Base-by-base conservation (phyloP, 2,797 vertebrate genomes). In the Atherinosoma microstoma region DNA sequence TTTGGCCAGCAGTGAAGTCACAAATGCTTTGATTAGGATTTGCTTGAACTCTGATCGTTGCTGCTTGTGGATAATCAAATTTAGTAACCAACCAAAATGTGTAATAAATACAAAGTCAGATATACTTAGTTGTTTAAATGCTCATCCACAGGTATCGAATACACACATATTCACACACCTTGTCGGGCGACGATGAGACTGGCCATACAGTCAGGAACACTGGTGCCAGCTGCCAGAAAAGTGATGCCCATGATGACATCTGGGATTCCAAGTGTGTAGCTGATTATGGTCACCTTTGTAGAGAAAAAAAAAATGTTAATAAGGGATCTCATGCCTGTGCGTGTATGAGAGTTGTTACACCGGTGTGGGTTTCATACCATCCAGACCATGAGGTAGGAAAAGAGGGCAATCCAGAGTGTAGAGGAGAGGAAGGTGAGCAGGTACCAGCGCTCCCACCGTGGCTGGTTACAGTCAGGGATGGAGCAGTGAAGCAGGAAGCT, bases 371-470 rank as follows among this genome's bases (percentile, higher is more conserved):
- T 34, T 62, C 93, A 0, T 91, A 96, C 95, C 95, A 96, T 96
- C 95, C 95, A 96, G 90, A 96, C 95, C 95, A 96, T 96, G 92
- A 96, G 91, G 93, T 96, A 96, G 91, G 95, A 96, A 89, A 95
- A 95, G 73, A 95, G 62, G 51, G 94, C 95, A 38, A 96, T 95
- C 95, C 95, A 96, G 58, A 96, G 93, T 0, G 95, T 96, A 84
- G 95, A 94, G 66, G 84, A 76, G 73, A 93, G 83, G 76, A 96
- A 96, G 70, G 95, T 95, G 78, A 94, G 80, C 74, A 96, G 94
- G 87, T 94, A 96, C 92, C 94, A 96, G 87, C 83, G 91, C 79
- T 94, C 88, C 95, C 95, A 96, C 49, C 63, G 92, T 0, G 93
- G 93, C 67, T 83, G 85, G 76, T n/a, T 90, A 45, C 95, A 96